Base-by-base conservation (phyloP, 2,797 vertebrate species). In the Cichlasoma orientale region DNA sequence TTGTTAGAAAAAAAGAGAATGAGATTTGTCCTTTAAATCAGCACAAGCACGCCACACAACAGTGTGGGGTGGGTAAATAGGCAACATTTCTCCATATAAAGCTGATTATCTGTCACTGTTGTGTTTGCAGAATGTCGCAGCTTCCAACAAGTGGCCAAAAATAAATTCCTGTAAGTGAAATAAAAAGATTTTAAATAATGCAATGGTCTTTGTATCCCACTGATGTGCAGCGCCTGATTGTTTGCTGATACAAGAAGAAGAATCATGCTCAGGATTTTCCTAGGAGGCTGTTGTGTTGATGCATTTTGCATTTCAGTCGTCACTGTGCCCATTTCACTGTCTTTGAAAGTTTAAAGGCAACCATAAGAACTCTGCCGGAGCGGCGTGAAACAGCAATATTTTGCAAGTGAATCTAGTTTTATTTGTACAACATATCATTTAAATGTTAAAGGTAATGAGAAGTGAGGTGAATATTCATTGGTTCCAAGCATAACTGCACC, bases 401-500 rank as follows among this genome's bases (percentile, higher is more conserved):
- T 47, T 47, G 61, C 25, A 50, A 19, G 44, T 29, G 44, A 18
- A 47, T 47, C 16, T 18, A 47, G 16, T 47, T 47, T 47, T 18
- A 47, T 50, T 29, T 50, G 16, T 5, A 29, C 23, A 5, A 29
- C 47, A 19, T 58, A 8, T 47, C 1, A 33, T 59, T 50, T 12
- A 12, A 57, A 19, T 50, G 25, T 21, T 19, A 75, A 36, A 57
- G 13, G 52, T 47, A 71, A 18, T 9, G 59, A 77, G 31, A n/a
- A 70, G 53, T 72, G 12, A 57, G 72, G 50, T 41, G 31, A 31
- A 80, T 74, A 31, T 58, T 47, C 25, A 68, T 12, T 70, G 41
- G 38, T 59, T 21, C 58, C 25, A 14, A 31, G 66, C 53, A 53
- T 47, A 63, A 78, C 86, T 92, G 72, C 76, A 88, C 9, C 79